Evolutionary conservation across 2,113 vertebrate genomes (phyloP).

Genomic region (Elanus axillaris): DNA sequence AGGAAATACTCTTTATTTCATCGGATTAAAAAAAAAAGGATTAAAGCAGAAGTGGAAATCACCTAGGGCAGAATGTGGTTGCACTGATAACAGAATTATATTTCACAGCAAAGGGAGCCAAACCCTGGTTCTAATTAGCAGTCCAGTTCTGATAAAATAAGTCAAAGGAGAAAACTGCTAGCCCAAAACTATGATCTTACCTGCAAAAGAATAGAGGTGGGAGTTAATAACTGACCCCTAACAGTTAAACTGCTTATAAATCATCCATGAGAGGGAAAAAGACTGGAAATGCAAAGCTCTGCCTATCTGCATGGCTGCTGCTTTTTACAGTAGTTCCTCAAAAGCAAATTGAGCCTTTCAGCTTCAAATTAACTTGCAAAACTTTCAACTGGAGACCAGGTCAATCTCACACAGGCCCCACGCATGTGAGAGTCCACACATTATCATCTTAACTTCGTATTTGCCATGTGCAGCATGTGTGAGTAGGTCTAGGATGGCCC

Average conservation of each 20-base stretch:
- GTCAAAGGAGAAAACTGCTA: conserved; percentile 56
- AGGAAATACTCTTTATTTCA: conserved; percentile 65
- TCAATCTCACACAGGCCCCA: accelerated
- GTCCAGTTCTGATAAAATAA: conserved; percentile 55
- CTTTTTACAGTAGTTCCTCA: neutral
- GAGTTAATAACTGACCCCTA: conserved; percentile 6
- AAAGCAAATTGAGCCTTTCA: neutral
- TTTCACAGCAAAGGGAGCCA: conserved; percentile 65
- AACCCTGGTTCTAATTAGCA: conserved; percentile 68
- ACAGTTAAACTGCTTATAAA: neutral
- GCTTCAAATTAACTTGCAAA: neutral
- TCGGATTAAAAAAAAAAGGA: conserved; percentile 36
- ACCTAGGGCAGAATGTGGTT: conserved; percentile 71
- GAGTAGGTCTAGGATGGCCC: neutral
- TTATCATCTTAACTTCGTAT: neutral
- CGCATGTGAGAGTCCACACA: neutral
- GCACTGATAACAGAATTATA: conserved; percentile 75
- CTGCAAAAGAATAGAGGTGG: conserved; percentile 38
- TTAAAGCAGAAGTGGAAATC: conserved; percentile 70
- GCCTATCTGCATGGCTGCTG: neutral
- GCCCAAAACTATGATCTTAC: conserved; percentile 38
- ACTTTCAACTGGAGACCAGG: neutral
- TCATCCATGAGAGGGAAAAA: neutral
- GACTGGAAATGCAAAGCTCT: neutral
- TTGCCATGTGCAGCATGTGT: neutral